Conservation (phyloP, 2,797 vertebrate genomes). For the Pseudomugil tenellus region DNA sequence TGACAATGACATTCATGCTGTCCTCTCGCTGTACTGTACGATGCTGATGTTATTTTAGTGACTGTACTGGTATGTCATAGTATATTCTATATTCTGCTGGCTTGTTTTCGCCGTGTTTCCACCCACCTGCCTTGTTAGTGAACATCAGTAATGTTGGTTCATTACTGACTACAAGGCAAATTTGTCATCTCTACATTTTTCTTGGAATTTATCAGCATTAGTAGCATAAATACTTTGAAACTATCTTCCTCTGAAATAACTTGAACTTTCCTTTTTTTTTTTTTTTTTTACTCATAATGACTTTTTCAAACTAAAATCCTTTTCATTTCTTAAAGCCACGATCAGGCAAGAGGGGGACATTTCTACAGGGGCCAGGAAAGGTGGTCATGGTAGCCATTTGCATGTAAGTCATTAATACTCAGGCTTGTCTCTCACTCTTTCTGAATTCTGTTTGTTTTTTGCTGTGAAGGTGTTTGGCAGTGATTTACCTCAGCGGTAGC, state of each 20-base stretch:
- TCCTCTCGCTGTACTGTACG: conserved; percentile 27
- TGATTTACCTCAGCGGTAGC: conserved; percentile 19
- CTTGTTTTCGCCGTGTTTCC: conserved; percentile 10
- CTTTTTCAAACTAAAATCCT: not conserved
- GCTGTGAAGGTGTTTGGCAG: not conserved
- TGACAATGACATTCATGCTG: conserved; percentile 49
- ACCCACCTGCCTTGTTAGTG: conserved; percentile 3
- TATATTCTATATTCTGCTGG: conserved; percentile 42
- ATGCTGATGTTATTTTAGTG: conserved; percentile 37
- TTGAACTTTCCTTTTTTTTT: too few species aligned
- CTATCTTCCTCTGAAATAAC: not conserved
- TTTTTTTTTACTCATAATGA: not conserved
- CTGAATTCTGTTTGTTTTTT: conserved; percentile 11
- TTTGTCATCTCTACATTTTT: not conserved
- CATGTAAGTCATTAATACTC: conserved; percentile 89
- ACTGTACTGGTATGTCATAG: conserved; percentile 30
- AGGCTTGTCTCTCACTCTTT: not conserved
- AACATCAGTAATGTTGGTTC: conserved; percentile 2
- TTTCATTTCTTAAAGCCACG: conserved; percentile 85
- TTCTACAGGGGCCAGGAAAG: conserved; percentile 95
- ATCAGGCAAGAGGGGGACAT: conserved; percentile 86
- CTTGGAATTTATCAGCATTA: not conserved
- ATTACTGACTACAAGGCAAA: not conserved
- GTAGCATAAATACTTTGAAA: rapidly evolving
- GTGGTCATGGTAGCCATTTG: conserved; percentile 99